Evolutionary conservation across 2,888 invertebrate species (phyloP).

Genomic region (Papilio gigon): DNA sequence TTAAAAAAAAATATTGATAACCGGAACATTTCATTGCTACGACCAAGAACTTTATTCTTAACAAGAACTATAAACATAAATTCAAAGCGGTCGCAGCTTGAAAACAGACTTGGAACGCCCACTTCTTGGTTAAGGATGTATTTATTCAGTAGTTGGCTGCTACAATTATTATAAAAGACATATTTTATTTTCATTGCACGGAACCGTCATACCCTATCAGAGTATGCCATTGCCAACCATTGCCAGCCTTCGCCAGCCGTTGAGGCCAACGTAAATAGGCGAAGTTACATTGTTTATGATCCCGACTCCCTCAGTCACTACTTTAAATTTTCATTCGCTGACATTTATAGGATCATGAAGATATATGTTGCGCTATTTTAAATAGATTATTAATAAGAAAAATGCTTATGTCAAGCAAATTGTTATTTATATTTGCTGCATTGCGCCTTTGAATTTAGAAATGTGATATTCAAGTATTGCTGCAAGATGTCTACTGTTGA

Average conservation of each 20-base stretch:
- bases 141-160: slow-evolving; percentile 42
- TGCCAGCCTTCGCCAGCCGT: too few relatives aligned
- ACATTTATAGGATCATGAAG: slow-evolving; percentile 57
- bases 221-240: slow-evolving; percentile 36
- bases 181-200: slow-evolving; percentile 42
- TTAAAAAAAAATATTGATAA: slow-evolving; percentile 17
- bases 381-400: slow-evolving; percentile 54
- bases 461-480: neutral
- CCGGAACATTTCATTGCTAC: slow-evolving; percentile 23
- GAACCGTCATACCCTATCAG: slow-evolving; percentile 36
- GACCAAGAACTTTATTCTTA: slow-evolving; percentile 33
- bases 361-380: slow-evolving; percentile 54
- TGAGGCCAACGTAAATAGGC: slow-evolving; percentile 40
- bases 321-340: slow-evolving; percentile 61
- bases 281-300: slow-evolving; percentile 49
- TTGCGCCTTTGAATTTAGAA: slow-evolving; percentile 63
- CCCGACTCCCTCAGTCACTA: slow-evolving; percentile 48
- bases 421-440: slow-evolving; percentile 67
- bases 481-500: neutral
- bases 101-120: slow-evolving; percentile 39
- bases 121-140: slow-evolving; percentile 39
- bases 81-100: slow-evolving; percentile 37
- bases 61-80: slow-evolving; percentile 38
- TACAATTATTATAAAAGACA: slow-evolving; percentile 42
- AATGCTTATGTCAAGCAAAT: slow-evolving; percentile 61